Evolutionary conservation across 2,888 invertebrate genomes (phyloP), one percentile per base, ranked within the genome.

Genomic region (Chloromyia formosa): DNA sequence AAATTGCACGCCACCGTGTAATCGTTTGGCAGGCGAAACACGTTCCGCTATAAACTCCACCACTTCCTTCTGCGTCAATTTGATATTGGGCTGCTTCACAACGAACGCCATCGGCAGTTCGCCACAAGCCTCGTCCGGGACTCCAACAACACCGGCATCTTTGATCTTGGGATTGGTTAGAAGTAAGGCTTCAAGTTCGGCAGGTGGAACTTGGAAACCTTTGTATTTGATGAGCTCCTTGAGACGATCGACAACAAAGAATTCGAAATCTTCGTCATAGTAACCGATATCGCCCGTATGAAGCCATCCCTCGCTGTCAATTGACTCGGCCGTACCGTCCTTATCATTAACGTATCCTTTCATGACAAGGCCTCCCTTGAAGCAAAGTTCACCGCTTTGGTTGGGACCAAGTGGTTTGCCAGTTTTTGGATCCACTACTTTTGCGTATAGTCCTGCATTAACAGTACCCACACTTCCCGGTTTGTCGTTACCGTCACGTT

Each of bases 191-290:
- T 97, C 96, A 53, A 97, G 84, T 86, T 96, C 96, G 0, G 95
- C 95, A 1, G 96, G 96, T 0, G 95, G 92, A 79, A 93, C 93
- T 89, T 94, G 92, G 81, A 90, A 93, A 54, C 92, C 95, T 83
- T 96, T 95, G 81, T 94, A 95, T 84, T 96, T 96, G 80, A 96
- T 96, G 27, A 96, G 89, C 82, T 96, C 95, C 83, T 96, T 96
- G 20, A 95, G 86, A 76, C 96, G 87, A 83, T 95, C 96, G 1
- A 95, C 92, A 77, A 96, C 90, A 81, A 89, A 95, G 84, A 94
- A 92, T 83, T 88, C 91, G 0, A 90, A 91, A 16, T 94, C 90
- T 0, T 89, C 83, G 81, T 95, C 94, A 79, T 91, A 93, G 83
- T 93, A 94, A 0, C 92, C 95, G 78, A 96, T 86, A 83, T 96